Base-by-base conservation (phyloP, 2,888 invertebrate species). In the Liodrosophila aerea region DNA sequence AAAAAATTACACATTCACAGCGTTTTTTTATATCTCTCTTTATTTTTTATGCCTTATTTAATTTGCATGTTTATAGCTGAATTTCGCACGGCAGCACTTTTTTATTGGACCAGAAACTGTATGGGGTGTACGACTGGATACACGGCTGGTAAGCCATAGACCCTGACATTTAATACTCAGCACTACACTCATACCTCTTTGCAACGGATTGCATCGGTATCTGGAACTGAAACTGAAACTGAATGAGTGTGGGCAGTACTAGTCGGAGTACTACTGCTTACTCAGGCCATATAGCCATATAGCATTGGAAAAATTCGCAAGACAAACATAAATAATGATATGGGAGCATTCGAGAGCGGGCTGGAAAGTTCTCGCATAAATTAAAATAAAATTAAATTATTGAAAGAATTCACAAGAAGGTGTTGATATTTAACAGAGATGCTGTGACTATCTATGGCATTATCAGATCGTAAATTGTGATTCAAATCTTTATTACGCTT, bases 121-220 rank as follows among this genome's bases (percentile, higher is more conserved):
- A 22, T 22, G 22, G 22, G 22, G 22, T 45, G 39, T n/a, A 43
- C 31, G 41, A 30, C 29, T 47, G 33, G 22, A n/a, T 36, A 54
- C 54, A 39, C 29, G 52, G 18, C 76, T 64, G 77, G 73, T 84
- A 76, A 76, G 61, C 57, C 67, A 82, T 67, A 81, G 76, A 59
- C 70, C 64, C 63, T 73, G 77, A 76, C 67, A 77, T 81, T 52
- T 67, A 77, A 76, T 84, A 76, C 49, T 43, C 44, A 44, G 53
- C 43, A 50, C 46, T 16, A 46, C 41, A 33, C 37, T 40, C 51
- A 52, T 27, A 52, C 33, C 2, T 22, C 22, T 12, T 30, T 47
- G 34, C 31, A 41, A n/a, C 27, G 51, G 64, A 46, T 46, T 68
- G 22, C 44, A 52, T 44, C 57, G 41, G 36, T 54, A 58, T 51